phyloP scores from a whole-genome alignment of 2,113 vertebrate genomes.

The Hyperopisus bebe region DNA sequence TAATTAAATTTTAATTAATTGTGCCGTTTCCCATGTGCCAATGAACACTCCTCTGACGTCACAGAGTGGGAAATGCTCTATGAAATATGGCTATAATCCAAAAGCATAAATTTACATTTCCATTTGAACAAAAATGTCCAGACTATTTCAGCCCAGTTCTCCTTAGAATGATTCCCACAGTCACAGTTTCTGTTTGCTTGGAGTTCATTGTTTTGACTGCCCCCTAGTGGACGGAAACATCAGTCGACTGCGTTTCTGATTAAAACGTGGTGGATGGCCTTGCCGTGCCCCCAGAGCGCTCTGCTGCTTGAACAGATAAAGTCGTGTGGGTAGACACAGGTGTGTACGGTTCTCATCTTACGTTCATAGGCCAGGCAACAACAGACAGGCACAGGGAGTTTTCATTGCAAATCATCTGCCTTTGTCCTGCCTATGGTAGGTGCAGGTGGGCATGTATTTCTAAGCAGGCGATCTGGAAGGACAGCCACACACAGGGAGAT shows the following conservation, averaged over 20 bases:
- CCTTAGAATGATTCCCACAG: background rate
- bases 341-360: background rate
- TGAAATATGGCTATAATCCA: background rate
- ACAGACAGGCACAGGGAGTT: background rate
- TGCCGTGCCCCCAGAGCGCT: background rate
- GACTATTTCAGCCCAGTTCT: background rate
- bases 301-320: background rate
- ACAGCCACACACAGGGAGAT: background rate
- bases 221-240: constrained; percentile 11
- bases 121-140: background rate
- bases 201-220: background rate
- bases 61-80: background rate
- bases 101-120: background rate
- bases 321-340: background rate
- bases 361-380: background rate
- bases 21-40: background rate
- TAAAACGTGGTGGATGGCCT: background rate
- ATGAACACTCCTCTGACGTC: background rate
- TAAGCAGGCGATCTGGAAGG: background rate
- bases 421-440: background rate
- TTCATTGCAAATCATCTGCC: background rate
- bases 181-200: background rate
- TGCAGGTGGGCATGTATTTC: background rate
- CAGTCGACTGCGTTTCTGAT: background rate
- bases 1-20: constrained; percentile 11